phyloP scores from a whole-genome alignment of 2,797 vertebrate genomes.

The Phalanger gymnotis region DNA sequence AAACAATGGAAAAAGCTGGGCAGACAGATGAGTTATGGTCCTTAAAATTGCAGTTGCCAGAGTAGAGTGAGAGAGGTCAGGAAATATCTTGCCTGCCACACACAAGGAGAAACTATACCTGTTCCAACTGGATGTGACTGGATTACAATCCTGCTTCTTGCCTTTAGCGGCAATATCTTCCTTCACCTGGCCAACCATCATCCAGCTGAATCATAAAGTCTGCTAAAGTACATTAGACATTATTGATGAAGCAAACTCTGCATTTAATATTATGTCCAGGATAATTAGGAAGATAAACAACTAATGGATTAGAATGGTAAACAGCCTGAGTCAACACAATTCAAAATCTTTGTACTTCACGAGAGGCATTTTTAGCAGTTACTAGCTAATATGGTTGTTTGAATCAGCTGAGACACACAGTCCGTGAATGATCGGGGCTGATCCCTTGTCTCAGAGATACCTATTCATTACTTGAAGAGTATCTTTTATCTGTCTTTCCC shows the following conservation, averaged over 20 bases:
- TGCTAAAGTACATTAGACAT: conserved; percentile 57
- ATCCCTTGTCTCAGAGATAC: conserved; percentile 58
- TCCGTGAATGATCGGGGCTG: conserved; percentile 68
- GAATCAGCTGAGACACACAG: conserved; percentile 51
- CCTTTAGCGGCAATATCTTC: conserved; percentile 63
- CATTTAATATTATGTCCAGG: conserved; percentile 74
- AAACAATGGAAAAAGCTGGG: conserved; percentile 31
- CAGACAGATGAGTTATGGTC: conserved; percentile 23
- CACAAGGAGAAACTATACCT: conserved; percentile 31
- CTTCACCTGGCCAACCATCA: conserved; percentile 57
- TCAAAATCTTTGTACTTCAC: conserved; percentile 45
- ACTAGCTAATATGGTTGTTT: conserved; percentile 63
- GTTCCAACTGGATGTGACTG: background rate
- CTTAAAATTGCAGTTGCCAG: conserved; percentile 30
- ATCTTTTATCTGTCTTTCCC: conserved; percentile 29
- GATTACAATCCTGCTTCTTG: conserved; percentile 17
- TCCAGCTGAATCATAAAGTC: conserved; percentile 54
- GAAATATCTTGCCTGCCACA: conserved; percentile 34
- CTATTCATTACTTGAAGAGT: background rate
- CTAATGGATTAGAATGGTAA: conserved; percentile 74
- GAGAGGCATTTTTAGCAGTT: conserved; percentile 45
- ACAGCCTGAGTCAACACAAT: conserved; percentile 69
- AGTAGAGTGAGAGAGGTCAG: background rate
- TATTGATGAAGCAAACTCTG: conserved; percentile 68
- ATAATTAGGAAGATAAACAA: conserved; percentile 76